Evolutionary conservation across 2,113 vertebrate genomes (phyloP), one percentile per base, ranked within the genome.

Genomic region (Nibea coibor): DNA sequence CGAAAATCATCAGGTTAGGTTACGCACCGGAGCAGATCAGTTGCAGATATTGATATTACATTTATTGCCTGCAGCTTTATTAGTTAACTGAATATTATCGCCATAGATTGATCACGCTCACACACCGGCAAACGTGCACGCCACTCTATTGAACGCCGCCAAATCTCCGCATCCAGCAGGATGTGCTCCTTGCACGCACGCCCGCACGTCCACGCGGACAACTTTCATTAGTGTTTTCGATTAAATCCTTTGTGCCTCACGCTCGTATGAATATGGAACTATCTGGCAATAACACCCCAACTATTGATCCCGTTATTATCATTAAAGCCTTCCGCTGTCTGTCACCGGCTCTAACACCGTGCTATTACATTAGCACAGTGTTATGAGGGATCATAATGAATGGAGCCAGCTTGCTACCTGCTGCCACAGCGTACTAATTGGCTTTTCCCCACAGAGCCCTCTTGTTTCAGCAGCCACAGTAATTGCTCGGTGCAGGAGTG

Each of bases 1-100:
- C 85, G 73, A 84, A 86, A 87, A 90, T 88, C 91, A 86, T 91
- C 82, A 72, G 67, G 73, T 84, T 65, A 56, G 56, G 61, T 76
- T 84, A 87, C 48, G 53, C 74, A 68, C 68, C 7, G 17, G 82
- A 87, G 87, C 76, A 71, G 82, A 86, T 87, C 84, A 69, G 28
- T 87, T 64, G 47, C 84, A 83, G 56, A 78, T 91, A 93, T 93
- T 89, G 86, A 91, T 92, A 89, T 87, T 75, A 78, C 73, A 81
- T 84, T 88, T 76, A 93, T 83, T 28, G 82, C 87, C 83, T 19
- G 87, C 75, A 81, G 89, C 88, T 84, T 88, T 87, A 88, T 87
- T 83, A 84, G 61, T 90, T 87, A 84, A 66, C 73, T 43, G 81
- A 82, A 87, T 85, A 88, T 88, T 86, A 91, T 87, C 72, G 61